Base-by-base conservation (phyloP, 35 echinoderm and acorn worm species). In the Patiria miniata region DNA sequence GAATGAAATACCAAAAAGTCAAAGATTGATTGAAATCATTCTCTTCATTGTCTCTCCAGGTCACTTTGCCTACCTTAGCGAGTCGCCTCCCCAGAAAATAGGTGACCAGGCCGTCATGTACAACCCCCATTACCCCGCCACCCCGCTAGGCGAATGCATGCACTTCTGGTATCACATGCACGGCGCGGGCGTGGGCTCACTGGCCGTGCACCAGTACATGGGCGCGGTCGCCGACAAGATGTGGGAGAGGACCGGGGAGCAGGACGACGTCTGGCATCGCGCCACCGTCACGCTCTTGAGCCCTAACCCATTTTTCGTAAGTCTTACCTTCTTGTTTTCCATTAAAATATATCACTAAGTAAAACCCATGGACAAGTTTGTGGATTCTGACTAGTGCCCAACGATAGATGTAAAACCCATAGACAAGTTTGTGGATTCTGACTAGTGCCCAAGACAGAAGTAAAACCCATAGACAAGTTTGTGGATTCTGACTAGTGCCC, bases 161-260 rank as follows among this genome's bases (percentile, higher is more conserved):
- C 85, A 87, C 7, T 97, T 97, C 86, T 98, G 95, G 95, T 98
- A 94, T 44, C 92, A 98, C 81, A 78, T 98, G 88, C 91, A 86
- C 36, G 95, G 95, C 0, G 73, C 51, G 9, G 88, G 80, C 32
- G 90, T 97, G 7, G 95, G 95, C 28, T 87, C 57, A 19, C 73
- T 97, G 8, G 85, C 86, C 33, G 81, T 95, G 19, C 68, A 54
- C 40, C 40, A 77, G 34, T 90, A 90, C 54, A 39, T 30, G 19
- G 17, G 39, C 5, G 32, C 51, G 15, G 30, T 80, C 0, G 78
- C 52, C 5, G 15, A 39, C 37, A 50, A 65, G 55, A 51, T 90
- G 33, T 90, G 88, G 88, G 83, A 32, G 15, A 77, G 40, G 44
- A 40, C 29, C 1, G 88, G 88, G 51, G 81, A 90, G 29, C 68